Evolutionary conservation across 2,888 invertebrate species (phyloP).

Genomic region (Trachelus tabidus): DNA sequence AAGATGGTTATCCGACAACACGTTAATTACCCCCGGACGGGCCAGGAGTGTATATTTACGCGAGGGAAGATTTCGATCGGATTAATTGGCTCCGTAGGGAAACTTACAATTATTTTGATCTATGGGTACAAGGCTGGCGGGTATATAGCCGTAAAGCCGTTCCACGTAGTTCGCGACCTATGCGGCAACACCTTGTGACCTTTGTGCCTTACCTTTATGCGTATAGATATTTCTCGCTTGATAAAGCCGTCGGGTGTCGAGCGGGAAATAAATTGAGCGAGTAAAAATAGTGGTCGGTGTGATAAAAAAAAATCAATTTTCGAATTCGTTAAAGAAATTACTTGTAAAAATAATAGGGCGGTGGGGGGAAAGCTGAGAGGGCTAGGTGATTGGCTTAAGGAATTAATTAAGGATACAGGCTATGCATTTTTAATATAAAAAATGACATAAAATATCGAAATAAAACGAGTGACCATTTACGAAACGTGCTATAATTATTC

Average conservation of each 20-base stretch:
- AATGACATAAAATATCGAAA: not conserved
- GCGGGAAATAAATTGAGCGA: not conserved
- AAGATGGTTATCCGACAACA: slow-evolving; percentile 9
- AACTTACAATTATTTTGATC: slow-evolving; percentile 4
- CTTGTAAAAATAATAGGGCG: too few relatives aligned
- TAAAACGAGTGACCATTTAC: not conserved
- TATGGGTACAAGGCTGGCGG: not conserved
- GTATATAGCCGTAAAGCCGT: not conserved
- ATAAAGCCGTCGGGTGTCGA: not conserved
- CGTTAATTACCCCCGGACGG: slow-evolving; percentile 47
- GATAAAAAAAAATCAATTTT: not conserved
- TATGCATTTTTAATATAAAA: not conserved
- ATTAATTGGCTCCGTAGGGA: slow-evolving; percentile 36
- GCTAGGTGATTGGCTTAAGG: too few relatives aligned
- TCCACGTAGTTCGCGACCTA: not conserved
- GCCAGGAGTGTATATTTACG: slow-evolving; percentile 35
- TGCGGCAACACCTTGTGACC: not conserved
- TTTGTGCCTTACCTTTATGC: not conserved
- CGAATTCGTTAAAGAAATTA: too few relatives aligned
- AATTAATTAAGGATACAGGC: too few relatives aligned
- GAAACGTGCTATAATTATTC: not conserved
- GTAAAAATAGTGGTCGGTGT: not conserved
- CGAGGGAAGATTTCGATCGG: slow-evolving; percentile 40
- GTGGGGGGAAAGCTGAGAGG: too few relatives aligned
- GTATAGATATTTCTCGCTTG: not conserved